Base-by-base conservation (phyloP, 2,888 invertebrate species). In the Dasypogon diadema region DNA sequence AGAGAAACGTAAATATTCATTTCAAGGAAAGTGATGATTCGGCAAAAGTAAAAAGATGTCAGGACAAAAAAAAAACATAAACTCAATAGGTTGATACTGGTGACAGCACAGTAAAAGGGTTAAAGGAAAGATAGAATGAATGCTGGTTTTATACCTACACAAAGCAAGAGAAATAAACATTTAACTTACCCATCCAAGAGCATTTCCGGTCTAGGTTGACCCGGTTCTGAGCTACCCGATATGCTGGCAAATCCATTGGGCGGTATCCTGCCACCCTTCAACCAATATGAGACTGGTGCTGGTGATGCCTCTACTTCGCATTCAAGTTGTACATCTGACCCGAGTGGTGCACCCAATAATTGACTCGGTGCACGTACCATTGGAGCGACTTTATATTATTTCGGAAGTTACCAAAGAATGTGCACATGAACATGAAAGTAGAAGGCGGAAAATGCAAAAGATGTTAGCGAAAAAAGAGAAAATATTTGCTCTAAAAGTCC, bases 271-370 rank as follows among this genome's bases (percentile, higher is more conserved):
- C 84, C 84, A 4, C 86, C 86, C 80, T 86, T 86, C 3, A 86
- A 80, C 86, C 86, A 86, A 80, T 86, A 86, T 74, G 86, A 86
- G 22, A 86, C 86, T 6, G 86, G 86, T 6, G 85, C 84, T 16
- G 96, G 96, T 82, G 92, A 94, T 1, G 96, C 95, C 83, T 96
- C 96, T 72, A 96, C 94, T 85, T 92, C 92, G 84, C 96, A 96
- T 84, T 95, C 93, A 55, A 96, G 87, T 80, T 93, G 92, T 34
- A 96, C 95, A 84, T 95, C 93, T 0, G 94, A 94, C 72, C 93
- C 93, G 54, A 95, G 86, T 1, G 96, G 95, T 1, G 95, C 93
- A 16, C 96, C 96, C 63, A 96, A 88, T 81, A 96, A 88, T 87
- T 96, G 96, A 86, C 94, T 95, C 81, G 95, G 93, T 81, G 95